Evolutionary conservation across 2,888 invertebrate genomes (phyloP).

Genomic region (Stenodema calcarata): DNA sequence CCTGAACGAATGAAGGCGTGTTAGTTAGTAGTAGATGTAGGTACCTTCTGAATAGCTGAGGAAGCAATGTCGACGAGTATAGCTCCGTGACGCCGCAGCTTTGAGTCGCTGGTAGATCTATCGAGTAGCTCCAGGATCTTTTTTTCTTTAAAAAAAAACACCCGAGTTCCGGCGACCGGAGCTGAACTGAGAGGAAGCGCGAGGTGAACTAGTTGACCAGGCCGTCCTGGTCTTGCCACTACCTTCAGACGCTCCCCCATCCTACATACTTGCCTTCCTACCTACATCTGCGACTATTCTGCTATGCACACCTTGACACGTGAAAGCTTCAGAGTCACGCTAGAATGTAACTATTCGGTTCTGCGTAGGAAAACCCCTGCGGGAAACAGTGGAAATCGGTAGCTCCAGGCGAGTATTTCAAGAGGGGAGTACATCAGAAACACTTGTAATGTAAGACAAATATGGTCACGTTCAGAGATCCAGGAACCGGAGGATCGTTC

Average conservation of each 20-base stretch:
- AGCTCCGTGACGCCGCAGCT: neutral
- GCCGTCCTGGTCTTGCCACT: slow-evolving; percentile 18
- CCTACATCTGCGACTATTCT: slow-evolving; percentile 8
- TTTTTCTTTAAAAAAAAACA: no score
- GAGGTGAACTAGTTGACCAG: slow-evolving; percentile 42
- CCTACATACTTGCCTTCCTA: slow-evolving; percentile 36
- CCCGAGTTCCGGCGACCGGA: slow-evolving; percentile 7
- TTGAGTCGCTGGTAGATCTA: neutral
- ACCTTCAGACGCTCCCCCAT: slow-evolving; percentile 31
- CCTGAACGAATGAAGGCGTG: no score
- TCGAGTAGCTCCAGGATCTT: neutral
- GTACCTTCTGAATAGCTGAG: neutral
- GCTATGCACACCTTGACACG: slow-evolving; percentile 19
- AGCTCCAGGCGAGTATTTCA: no score
- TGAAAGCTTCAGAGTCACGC: neutral
- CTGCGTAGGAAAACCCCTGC: neutral
- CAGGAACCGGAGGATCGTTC: no score
- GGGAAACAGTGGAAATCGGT: neutral
- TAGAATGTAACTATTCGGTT: neutral
- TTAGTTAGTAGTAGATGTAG: no score
- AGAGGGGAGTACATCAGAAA: no score
- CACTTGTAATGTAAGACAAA: no score
- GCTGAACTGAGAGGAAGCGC: slow-evolving; percentile 38
- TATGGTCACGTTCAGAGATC: no score
- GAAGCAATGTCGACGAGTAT: neutral